These are phyloP conservation scores for Eurois occulta DNA, from an alignment of 2,888 invertebrate species.

Conservation along the genomic window DNA sequence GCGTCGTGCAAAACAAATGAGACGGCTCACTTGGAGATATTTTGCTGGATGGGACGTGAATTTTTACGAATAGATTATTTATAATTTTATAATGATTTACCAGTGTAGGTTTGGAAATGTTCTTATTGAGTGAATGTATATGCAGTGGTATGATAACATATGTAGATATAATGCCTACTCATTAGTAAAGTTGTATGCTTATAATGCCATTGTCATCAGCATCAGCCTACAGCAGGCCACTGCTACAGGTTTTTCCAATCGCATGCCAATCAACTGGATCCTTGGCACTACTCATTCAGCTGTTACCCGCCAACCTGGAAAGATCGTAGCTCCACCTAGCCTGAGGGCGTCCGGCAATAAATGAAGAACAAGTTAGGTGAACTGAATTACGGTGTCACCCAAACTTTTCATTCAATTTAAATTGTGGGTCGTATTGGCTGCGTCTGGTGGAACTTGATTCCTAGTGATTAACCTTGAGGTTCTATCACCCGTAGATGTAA, in stretches of 20 bases:
- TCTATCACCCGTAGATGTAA: neutral
- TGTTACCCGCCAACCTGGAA: neutral
- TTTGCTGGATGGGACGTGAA: conserved; percentile 40
- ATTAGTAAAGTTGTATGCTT: neutral
- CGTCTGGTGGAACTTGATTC: neutral
- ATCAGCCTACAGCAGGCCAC: neutral
- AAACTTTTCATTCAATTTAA: neutral
- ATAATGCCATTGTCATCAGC: too few species aligned
- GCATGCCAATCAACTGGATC: neutral
- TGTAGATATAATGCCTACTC: neutral
- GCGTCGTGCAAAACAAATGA: conserved; percentile 87
- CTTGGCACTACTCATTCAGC: neutral
- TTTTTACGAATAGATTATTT: neutral
- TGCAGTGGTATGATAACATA: neutral
- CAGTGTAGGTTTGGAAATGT: neutral
- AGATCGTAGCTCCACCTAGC: neutral
- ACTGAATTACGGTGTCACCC: neutral
- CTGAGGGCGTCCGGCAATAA: neutral
- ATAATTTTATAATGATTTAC: neutral
- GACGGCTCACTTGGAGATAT: conserved; percentile 69
- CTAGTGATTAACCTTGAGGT: neutral
- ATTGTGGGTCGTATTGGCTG: neutral
- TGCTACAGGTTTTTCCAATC: neutral
- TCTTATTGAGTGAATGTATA: neutral
- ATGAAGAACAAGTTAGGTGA: neutral